phyloP scores from a whole-genome alignment of 2,888 invertebrate species.

The Strigamia crassipes region DNA sequence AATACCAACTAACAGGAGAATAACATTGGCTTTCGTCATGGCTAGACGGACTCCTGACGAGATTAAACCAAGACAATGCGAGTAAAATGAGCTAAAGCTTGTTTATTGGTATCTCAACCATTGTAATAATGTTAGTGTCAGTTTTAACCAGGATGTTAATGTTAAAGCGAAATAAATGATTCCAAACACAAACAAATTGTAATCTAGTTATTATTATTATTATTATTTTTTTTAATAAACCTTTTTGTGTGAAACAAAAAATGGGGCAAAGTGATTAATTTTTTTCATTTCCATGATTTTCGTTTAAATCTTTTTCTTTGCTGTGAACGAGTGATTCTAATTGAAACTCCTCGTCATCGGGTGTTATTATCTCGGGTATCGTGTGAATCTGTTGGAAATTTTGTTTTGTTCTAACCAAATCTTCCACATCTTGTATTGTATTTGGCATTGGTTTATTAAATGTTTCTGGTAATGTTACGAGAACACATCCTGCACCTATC shows the following conservation, averaged over 20 bases:
- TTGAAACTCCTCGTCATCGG: neutral
- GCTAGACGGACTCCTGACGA: neutral
- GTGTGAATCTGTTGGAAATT: neutral
- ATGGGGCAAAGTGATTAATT: neutral
- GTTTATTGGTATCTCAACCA: neutral
- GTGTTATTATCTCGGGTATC: neutral
- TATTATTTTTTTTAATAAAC: neutral
- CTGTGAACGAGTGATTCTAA: neutral
- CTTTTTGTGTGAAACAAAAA: neutral
- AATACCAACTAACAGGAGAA: neutral
- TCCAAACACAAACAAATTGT: neutral
- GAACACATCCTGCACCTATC: slow-evolving; percentile 5
- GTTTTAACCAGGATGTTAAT: slow-evolving; percentile 19
- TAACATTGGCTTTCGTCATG: neutral
- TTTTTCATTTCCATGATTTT: neutral
- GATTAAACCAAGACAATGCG: neutral
- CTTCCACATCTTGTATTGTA: slow-evolving; percentile 45
- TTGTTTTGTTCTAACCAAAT: neutral
- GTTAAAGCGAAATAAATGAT: neutral
- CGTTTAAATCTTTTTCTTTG: neutral
- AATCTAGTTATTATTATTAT: neutral
- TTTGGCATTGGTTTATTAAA: slow-evolving; percentile 43
- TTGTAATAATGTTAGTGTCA: slow-evolving; percentile 5
- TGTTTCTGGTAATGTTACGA: slow-evolving; percentile 43
- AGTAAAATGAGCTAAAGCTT: neutral